Evolutionary conservation across 2,113 vertebrate species (phyloP), one percentile per base, ranked within the genome.

Genomic region (Malurus elegans): DNA sequence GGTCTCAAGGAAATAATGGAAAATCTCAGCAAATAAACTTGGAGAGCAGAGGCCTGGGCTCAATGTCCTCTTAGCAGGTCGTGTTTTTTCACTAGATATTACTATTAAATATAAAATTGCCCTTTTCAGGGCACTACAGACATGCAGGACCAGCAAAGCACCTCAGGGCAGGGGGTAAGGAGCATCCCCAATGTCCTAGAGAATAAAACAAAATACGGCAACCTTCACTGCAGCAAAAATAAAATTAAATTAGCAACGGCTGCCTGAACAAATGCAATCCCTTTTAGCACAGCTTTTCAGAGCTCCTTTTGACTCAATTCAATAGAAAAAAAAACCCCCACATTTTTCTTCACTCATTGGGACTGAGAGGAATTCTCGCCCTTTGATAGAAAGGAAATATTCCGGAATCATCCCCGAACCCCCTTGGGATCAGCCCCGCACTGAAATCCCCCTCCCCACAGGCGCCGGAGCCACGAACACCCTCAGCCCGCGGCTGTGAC

Each of bases 371-470:
- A 10, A 25, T 3, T 48, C 57, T 16, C 2, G 1, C 70, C 5
- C 36, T 26, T 10, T 2, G 10, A 38, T 2, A 48, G 3, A n/a
- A n/a, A 14, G 3, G 2, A 40, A 32, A 18, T 4, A 18, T 1
- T 24, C 15, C 10, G 1, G 18, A 31, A 40, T 3, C 3, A 6
- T 3, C 12, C 54, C 18, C 31, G 9, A 12, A 71, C 0, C 71
- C 6, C 28, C 25, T 4, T 48, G 10, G 14, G 9, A 5, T 1
- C 36, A 14, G 31, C 3, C 19, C 1, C 9, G 2, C 14, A 3
- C 11, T 1, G 31, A 38, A 28, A 11, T 2, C 21, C 10, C 44
- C 26, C 42, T 23, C 36, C 34, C 28, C 26, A 17, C 8, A 1
- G 36, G 31, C 20, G 7, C 21, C 7, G 5, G 44, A 12, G 34